These are phyloP conservation scores for Tretioscincus oriximinensis DNA, from an alignment of 2,113 vertebrate genomes.

Conservation along the genomic window DNA sequence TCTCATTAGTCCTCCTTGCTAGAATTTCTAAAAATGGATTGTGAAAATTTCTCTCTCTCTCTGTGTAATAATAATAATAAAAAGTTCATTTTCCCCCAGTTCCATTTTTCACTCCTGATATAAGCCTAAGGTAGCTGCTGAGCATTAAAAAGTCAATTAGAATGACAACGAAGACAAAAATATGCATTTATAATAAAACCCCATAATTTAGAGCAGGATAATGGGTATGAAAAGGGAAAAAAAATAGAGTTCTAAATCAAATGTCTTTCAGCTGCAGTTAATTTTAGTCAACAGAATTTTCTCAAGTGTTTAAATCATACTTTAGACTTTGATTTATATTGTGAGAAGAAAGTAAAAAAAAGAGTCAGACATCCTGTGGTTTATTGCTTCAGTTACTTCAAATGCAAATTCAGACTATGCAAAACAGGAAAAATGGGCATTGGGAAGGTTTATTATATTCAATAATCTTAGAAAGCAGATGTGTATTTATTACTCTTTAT, in stretches of 20 bases:
- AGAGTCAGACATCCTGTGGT: constrained; percentile 12
- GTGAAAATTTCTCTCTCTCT: no score
- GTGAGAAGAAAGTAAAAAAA: constrained; percentile 10
- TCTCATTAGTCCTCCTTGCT: no score
- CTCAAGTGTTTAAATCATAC: constrained; percentile 53
- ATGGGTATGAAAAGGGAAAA: constrained; percentile 61
- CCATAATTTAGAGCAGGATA: constrained; percentile 62
- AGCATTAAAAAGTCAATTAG: constrained; percentile 64
- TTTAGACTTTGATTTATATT: constrained; percentile 58
- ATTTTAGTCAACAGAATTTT: constrained; percentile 67
- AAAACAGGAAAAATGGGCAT: not conserved
- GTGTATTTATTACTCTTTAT: constrained; percentile 5
- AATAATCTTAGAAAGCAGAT: not conserved
- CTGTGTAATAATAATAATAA: constrained; percentile 16
- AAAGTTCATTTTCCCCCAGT: constrained; percentile 40
- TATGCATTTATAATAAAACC: constrained; percentile 65
- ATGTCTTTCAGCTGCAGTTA: constrained; percentile 65
- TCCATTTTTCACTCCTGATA: constrained; percentile 64
- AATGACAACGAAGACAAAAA: constrained; percentile 63
- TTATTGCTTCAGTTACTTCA: constrained; percentile 34
- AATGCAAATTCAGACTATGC: not conserved
- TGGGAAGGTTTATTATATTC: not conserved
- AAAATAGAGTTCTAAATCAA: constrained; percentile 65
- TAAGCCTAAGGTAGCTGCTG: constrained; percentile 52
- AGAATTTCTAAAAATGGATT: no score